Conservation (phyloP, 2,113 vertebrate species). For the Sylvicapra grimmia region DNA sequence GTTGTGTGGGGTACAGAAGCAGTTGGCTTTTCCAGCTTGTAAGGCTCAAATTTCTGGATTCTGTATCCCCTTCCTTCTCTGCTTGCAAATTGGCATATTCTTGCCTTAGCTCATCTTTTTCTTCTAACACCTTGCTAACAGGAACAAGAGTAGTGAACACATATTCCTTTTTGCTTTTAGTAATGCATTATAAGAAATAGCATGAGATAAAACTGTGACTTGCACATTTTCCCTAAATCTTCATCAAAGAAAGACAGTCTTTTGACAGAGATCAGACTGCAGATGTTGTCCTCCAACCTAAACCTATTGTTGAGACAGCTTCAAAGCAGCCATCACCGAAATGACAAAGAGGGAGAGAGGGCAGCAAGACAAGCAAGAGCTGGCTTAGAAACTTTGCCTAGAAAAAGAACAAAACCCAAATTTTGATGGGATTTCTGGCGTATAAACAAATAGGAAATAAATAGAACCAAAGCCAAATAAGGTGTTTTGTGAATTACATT, state of each 20-base stretch:
- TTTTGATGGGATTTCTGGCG: neutral
- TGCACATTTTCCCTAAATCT: neutral
- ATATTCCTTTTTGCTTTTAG: conserved; percentile 27
- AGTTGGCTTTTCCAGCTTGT: conserved; percentile 30
- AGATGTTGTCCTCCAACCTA: neutral
- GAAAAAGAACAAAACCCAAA: neutral
- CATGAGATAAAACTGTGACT: neutral
- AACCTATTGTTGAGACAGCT: neutral
- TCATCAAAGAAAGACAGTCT: neutral
- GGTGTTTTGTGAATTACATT: neutral
- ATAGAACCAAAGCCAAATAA: neutral
- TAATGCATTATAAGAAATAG: neutral
- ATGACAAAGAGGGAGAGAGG: neutral
- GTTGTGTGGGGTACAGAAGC: conserved; percentile 28
- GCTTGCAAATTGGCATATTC: conserved; percentile 59
- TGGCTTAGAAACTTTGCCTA: neutral
- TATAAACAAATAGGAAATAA: neutral
- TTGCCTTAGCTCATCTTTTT: conserved; percentile 61
- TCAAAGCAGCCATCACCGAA: neutral
- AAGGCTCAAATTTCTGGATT: conserved; percentile 58
- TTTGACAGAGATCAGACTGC: conserved; percentile 14
- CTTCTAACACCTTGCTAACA: conserved; percentile 56
- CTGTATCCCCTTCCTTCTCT: conserved; percentile 50
- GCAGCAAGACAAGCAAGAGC: neutral
- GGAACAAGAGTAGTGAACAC: conserved; percentile 7